Conservation (phyloP, 2,888 invertebrate genomes). For the Thymelicus acteon region DNA sequence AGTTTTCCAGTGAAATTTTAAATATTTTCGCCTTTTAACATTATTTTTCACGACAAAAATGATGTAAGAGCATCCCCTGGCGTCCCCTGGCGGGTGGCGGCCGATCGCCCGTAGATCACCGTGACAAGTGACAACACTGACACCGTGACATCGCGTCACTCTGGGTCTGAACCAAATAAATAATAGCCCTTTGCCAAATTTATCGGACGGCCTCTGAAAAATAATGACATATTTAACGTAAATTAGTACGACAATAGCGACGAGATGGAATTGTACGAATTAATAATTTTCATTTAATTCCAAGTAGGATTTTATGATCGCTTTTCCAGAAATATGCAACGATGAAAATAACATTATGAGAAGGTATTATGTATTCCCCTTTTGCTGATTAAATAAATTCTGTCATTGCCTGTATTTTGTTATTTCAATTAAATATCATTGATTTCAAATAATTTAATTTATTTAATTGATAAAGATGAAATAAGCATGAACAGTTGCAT, state of each 20-base stretch:
- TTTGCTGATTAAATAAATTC: too few species aligned
- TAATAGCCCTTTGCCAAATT: constrained; percentile 33
- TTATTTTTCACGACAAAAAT: constrained; percentile 26
- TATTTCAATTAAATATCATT: too few species aligned
- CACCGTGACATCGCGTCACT: constrained; percentile 34
- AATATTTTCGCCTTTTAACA: constrained; percentile 1
- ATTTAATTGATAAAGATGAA: too few species aligned
- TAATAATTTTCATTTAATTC: too few species aligned
- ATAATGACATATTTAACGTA: constrained; percentile 28
- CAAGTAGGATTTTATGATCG: too few species aligned
- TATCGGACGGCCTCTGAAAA: constrained; percentile 26
- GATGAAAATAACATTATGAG: too few species aligned
- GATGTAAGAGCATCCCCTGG: constrained; percentile 26
- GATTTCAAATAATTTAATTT: too few species aligned
- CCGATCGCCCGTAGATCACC: constrained; percentile 34
- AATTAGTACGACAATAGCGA: constrained; percentile 23
- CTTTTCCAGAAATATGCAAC: too few species aligned
- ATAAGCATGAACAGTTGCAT: too few species aligned
- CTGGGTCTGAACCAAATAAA: constrained; percentile 31
- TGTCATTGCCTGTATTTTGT: too few species aligned
- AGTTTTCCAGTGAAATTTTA: constrained; percentile 6
- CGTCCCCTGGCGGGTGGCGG: background rate
- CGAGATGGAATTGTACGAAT: background rate
- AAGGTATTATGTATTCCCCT: too few species aligned
- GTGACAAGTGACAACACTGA: background rate